Conservation (phyloP, 1,140 invertebrate genomes). For the Halictus rubicundus region DNA sequence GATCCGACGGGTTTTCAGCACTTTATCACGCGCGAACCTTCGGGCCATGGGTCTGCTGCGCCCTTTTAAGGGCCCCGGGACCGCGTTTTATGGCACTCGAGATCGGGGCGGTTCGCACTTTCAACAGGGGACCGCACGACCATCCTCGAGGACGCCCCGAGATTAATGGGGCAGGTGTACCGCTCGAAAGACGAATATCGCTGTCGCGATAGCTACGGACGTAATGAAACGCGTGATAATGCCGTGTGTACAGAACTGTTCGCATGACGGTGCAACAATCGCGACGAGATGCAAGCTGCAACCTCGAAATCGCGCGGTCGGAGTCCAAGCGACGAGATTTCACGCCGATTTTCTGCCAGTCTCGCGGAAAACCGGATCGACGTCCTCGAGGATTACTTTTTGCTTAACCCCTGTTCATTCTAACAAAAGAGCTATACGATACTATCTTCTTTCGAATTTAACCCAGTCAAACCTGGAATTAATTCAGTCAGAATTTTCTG, state of each 20-base stretch:
- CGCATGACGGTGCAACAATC: slow-evolving; percentile 18
- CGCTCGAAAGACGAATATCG: slow-evolving; percentile 70
- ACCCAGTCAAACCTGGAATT: too few species aligned
- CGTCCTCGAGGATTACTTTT: too few species aligned
- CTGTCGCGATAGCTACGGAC: slow-evolving; percentile 44
- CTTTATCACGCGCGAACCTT: slow-evolving; percentile 28
- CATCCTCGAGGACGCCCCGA: slow-evolving; percentile 56
- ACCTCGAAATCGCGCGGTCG: background rate
- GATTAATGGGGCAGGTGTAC: slow-evolving; percentile 65
- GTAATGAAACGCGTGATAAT: slow-evolving; percentile 55
- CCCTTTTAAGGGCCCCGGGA: slow-evolving; percentile 1
- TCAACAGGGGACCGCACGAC: slow-evolving; percentile 26
- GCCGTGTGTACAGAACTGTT: slow-evolving; percentile 39
- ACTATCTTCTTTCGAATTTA: too few species aligned
- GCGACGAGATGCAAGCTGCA: background rate
- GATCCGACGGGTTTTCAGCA: slow-evolving; percentile 29
- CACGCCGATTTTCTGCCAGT: background rate
- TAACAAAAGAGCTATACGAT: too few species aligned
- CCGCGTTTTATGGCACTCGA: slow-evolving; percentile 45
- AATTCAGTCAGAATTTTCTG: too few species aligned
- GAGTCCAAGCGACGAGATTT: slow-evolving; percentile 19
- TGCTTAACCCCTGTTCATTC: too few species aligned
- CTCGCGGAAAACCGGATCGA: background rate
- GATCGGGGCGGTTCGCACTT: slow-evolving; percentile 31
- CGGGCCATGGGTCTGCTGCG: background rate